phyloP scores from a whole-genome alignment of 2,888 invertebrate genomes.

The Lamproptera curius region DNA sequence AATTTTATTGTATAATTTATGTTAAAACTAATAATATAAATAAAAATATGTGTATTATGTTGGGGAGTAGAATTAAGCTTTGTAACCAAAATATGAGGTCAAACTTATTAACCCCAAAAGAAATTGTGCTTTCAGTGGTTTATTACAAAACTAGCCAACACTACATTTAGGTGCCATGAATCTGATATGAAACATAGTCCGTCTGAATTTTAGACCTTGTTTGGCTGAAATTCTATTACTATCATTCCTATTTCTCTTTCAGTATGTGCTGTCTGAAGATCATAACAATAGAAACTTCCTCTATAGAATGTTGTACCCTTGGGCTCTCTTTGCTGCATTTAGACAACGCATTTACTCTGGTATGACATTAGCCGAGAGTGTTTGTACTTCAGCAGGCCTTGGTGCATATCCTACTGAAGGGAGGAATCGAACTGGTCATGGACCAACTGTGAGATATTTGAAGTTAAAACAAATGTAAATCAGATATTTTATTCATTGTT shows the following conservation, averaged over 20 bases:
- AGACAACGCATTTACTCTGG: constrained; percentile 94
- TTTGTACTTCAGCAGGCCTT: constrained; percentile 93
- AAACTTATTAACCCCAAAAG: too few species aligned
- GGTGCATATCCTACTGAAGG: constrained; percentile 92
- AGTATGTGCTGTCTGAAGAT: constrained; percentile 90
- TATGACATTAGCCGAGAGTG: constrained; percentile 93
- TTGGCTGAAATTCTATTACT: too few species aligned
- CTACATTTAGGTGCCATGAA: too few species aligned
- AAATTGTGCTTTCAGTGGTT: too few species aligned
- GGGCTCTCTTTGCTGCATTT: constrained; percentile 92
- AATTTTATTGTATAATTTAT: too few species aligned
- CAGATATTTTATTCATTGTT: too few species aligned
- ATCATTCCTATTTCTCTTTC: too few species aligned
- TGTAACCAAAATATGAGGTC: background rate
- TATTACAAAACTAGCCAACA: too few species aligned
- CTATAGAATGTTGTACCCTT: constrained; percentile 90
- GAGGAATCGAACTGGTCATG: constrained; percentile 87
- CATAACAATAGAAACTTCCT: constrained; percentile 85
- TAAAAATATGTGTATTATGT: background rate
- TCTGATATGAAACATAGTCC: too few species aligned
- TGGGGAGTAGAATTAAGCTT: background rate
- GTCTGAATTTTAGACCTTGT: too few species aligned
- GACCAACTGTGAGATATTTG: constrained; percentile 86
- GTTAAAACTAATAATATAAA: too few species aligned
- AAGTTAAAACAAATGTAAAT: constrained; percentile 78